phyloP scores from a whole-genome alignment of 1,140 invertebrate genomes.

The Bombus picipes region DNA sequence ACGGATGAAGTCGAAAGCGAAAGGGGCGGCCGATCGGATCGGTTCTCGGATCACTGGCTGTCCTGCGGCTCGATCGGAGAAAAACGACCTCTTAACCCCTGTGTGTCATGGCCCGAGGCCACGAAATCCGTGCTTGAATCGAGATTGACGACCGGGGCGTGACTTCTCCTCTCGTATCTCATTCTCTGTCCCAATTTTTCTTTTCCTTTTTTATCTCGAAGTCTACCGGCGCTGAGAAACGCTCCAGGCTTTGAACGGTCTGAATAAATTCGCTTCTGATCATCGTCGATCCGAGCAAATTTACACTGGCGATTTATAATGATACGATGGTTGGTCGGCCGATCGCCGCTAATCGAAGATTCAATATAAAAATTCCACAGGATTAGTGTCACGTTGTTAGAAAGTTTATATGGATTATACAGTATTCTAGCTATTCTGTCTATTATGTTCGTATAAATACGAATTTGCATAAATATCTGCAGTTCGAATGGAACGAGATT shows the following conservation, averaged over 20 bases:
- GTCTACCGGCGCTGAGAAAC: background rate
- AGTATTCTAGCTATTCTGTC: too few species aligned
- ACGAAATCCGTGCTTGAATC: constrained; percentile 1
- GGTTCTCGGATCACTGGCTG: background rate
- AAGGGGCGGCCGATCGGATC: constrained; percentile 6
- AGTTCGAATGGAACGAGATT: too few species aligned
- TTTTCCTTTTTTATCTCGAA: background rate
- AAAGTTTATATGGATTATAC: too few species aligned
- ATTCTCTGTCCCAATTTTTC: background rate
- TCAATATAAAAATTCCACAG: background rate
- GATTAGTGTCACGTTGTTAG: too few species aligned
- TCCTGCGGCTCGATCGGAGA: background rate
- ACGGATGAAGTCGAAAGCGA: constrained; percentile 33
- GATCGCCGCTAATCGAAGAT: background rate
- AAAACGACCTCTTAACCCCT: constrained; percentile 29
- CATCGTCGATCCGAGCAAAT: background rate
- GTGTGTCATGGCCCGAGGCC: background rate
- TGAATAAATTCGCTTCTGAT: background rate
- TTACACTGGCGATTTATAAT: background rate
- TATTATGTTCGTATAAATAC: too few species aligned
- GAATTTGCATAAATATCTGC: too few species aligned
- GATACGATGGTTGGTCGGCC: background rate
- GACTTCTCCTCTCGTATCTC: constrained; percentile 16
- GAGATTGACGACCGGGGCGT: constrained; percentile 26
- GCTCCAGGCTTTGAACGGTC: too few species aligned